These are phyloP conservation scores for Florisuga fusca DNA, from an alignment of 2,797 vertebrate species.

Conservation along the genomic window DNA sequence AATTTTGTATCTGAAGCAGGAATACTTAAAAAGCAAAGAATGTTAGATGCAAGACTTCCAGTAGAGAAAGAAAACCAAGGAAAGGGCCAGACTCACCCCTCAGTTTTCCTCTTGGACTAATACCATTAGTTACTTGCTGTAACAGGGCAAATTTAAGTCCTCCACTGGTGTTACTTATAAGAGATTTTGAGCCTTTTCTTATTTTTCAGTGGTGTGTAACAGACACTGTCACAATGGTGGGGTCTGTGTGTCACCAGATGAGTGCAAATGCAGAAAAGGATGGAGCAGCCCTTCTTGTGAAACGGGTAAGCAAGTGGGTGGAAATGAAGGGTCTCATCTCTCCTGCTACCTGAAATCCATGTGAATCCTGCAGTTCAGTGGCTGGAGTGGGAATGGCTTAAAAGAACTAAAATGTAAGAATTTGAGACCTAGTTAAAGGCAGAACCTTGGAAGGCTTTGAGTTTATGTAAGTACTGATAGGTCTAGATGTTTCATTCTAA, in stretches of 20 bases:
- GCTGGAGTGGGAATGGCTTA: neutral
- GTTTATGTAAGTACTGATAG: neutral
- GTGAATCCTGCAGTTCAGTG: rapidly evolving
- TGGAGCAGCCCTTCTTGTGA: conserved; percentile 86
- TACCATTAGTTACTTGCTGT: neutral
- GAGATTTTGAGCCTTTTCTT: neutral
- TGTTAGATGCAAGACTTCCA: neutral
- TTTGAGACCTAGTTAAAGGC: neutral
- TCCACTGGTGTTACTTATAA: neutral
- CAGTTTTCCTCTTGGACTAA: neutral
- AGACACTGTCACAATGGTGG: conserved; percentile 86
- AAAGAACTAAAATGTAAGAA: neutral
- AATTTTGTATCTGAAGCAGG: neutral
- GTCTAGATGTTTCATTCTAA: neutral
- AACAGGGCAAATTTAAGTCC: neutral
- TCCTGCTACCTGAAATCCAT: neutral
- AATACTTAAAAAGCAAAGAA: conserved; percentile 27
- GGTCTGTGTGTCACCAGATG: conserved; percentile 80
- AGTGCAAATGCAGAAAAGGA: conserved; percentile 79
- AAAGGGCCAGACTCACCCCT: neutral
- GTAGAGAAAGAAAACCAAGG: neutral
- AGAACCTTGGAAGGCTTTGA: neutral
- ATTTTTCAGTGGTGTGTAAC: conserved; percentile 83
- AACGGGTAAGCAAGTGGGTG: conserved; percentile 78
- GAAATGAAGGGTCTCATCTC: neutral